Conservation (phyloP, 1,140 invertebrate species). For the Dendrolimus punctatus region DNA sequence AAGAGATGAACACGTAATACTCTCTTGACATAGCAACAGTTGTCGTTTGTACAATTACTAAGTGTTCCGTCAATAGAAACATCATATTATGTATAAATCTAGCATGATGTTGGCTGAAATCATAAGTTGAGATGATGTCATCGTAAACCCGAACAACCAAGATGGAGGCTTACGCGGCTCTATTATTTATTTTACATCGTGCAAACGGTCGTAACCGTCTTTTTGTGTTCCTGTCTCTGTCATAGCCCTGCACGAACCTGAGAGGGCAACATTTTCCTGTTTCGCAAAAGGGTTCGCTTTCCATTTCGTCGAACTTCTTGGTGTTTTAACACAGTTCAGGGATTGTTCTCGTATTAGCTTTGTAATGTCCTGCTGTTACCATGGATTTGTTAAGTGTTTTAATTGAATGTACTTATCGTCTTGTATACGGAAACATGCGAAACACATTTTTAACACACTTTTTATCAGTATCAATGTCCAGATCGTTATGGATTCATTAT, state of each 20-base stretch:
- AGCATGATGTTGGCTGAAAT: slow-evolving; percentile 43
- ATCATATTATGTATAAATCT: slow-evolving; percentile 15
- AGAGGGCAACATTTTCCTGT: slow-evolving; percentile 47
- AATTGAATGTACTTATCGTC: slow-evolving; percentile 2
- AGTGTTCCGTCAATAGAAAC: slow-evolving; percentile 18
- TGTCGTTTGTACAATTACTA: slow-evolving; percentile 2
- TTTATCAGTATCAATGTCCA: too few species aligned
- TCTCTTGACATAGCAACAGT: slow-evolving; percentile 33
- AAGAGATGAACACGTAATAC: too few species aligned
- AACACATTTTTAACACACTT: too few species aligned
- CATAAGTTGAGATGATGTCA: slow-evolving; percentile 64
- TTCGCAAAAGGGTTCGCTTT: slow-evolving; percentile 35
- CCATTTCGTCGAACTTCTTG: slow-evolving; percentile 15
- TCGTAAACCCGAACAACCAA: slow-evolving; percentile 33
- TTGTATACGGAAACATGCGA: background rate
- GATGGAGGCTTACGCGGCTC: slow-evolving; percentile 42
- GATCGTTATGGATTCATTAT: background rate
- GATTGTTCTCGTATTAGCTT: too few species aligned
- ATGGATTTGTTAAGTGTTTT: too few species aligned
- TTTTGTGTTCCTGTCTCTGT: slow-evolving; percentile 45
- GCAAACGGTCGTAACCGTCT: slow-evolving; percentile 57
- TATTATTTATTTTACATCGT: slow-evolving; percentile 59
- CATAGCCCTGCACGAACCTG: slow-evolving; percentile 23
- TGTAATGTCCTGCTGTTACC: too few species aligned
- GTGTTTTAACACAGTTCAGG: too few species aligned